Conservation (phyloP, 2,113 vertebrate species). For the Cisticola juncidis region DNA sequence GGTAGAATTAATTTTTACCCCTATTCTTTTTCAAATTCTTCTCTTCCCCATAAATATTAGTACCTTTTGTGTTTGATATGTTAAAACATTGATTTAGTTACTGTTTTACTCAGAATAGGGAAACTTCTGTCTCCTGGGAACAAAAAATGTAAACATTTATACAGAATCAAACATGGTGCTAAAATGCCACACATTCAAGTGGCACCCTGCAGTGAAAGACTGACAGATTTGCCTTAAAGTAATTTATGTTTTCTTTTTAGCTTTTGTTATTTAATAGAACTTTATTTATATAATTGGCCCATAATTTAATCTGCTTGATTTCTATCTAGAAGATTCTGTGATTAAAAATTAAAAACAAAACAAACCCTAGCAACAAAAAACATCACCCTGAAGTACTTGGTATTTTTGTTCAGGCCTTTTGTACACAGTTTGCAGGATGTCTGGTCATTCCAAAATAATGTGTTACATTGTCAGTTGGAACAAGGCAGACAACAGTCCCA, state of each 20-base stretch:
- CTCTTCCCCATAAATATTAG: neutral
- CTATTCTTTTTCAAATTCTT: neutral
- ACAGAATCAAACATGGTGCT: neutral
- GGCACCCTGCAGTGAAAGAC: neutral
- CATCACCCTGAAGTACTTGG: neutral
- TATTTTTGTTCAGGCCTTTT: neutral
- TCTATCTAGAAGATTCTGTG: neutral
- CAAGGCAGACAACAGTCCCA: neutral
- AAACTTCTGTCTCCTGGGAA: neutral
- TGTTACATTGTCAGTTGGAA: neutral
- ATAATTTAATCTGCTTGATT: neutral
- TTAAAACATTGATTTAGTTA: neutral
- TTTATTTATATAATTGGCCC: neutral
- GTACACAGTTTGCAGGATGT: neutral
- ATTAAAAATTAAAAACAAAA: neutral
- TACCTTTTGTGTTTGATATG: neutral
- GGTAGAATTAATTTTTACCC: neutral
- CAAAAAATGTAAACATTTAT: neutral
- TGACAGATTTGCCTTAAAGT: neutral
- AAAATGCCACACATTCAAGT: neutral
- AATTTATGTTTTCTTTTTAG: neutral
- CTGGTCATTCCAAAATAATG: neutral
- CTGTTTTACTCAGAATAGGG: neutral
- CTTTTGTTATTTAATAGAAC: neutral
- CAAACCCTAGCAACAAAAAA: neutral